Base-by-base conservation (phyloP, 2,888 invertebrate species). In the Ephialtes manifestator region DNA sequence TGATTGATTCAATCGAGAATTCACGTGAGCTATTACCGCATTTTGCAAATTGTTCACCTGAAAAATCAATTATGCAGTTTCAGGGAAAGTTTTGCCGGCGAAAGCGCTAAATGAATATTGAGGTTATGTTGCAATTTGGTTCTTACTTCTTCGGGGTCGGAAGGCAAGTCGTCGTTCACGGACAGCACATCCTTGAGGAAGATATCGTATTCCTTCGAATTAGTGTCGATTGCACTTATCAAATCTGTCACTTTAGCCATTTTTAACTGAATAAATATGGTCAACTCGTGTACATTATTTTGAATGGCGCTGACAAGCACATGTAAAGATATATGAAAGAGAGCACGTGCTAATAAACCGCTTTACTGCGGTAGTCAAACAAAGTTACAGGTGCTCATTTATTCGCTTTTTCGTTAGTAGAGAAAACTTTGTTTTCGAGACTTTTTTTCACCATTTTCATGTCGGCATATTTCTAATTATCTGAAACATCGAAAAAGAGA, bases 1-100 rank as follows among this genome's bases (percentile, higher is more conserved):
- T 24, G 90, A 84, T 70, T 91, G 86, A 87, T 92, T 93, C 48
- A 93, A 81, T 65, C 88, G 89, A 31, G 84, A 87, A 87, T 93
- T 94, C 3, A 93, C 85, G 39, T 81, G 85, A 13, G 91, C 82
- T 78, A 92, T 84, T 43, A 91, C 79, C 1, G 53, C 15, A 80
- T 87, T 89, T 75, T 90, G 88, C 8, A 89, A 46, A 53, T 28
- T 72, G 39, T 88, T 87, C 4, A 91, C 86, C 93, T 93, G 31
- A 18, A 24, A 79, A 70, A 60, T 18, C 2, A 71, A 60, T 51
- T 4, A 51, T 24, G n/a, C 20, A 7, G 53, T 55, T 3, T 18
- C 55, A 46, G 51, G 48, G 13, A n/a, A 35, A 18, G 13, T 76
- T 43, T 55, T 4, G 4, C 4, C 1, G 3, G 55, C 43, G 39